A percentile compares a stretch with the other conserved stretches of the same genome.
phyloP scores from a whole-genome alignment of 2,888 invertebrate species.

The Drosophila crucigera region DNA sequence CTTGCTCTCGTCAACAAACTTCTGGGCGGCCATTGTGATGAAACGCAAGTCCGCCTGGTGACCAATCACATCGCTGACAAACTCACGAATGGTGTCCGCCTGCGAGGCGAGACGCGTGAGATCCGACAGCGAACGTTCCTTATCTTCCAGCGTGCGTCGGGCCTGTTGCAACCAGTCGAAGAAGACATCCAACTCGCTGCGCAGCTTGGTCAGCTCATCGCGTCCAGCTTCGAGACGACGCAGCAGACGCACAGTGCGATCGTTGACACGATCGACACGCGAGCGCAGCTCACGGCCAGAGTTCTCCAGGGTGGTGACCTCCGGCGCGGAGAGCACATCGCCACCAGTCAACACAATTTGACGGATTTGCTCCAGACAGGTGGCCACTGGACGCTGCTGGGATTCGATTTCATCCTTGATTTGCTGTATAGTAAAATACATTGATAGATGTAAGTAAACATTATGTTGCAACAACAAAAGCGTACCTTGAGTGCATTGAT shows the following conservation, averaged over 20 bases:
- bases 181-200: conserved; percentile 92
- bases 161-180: conserved; percentile 94
- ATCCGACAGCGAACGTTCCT: conserved; percentile 92
- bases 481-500: conserved; percentile 94
- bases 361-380: conserved; percentile 95
- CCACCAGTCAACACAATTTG: conserved; percentile 95
- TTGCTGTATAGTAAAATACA: conserved; percentile 86
- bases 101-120: conserved; percentile 90
- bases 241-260: conserved; percentile 92
- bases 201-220: conserved; percentile 95
- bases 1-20: conserved; percentile 97
- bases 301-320: conserved; percentile 94
- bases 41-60: conserved; percentile 98
- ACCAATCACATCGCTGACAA: conserved; percentile 96
- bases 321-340: conserved; percentile 96
- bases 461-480: not conserved
- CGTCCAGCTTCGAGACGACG: conserved; percentile 91
- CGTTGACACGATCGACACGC: conserved; percentile 92
- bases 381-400: conserved; percentile 93
- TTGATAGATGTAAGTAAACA: not conserved
- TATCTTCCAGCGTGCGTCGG: conserved; percentile 92
- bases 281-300: conserved; percentile 93
- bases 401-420: conserved; percentile 95
- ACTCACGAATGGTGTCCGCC: conserved; percentile 93
- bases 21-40: conserved; percentile 98